phyloP scores from a whole-genome alignment of 2,797 vertebrate genomes.

The Chloroceryle amazona region DNA sequence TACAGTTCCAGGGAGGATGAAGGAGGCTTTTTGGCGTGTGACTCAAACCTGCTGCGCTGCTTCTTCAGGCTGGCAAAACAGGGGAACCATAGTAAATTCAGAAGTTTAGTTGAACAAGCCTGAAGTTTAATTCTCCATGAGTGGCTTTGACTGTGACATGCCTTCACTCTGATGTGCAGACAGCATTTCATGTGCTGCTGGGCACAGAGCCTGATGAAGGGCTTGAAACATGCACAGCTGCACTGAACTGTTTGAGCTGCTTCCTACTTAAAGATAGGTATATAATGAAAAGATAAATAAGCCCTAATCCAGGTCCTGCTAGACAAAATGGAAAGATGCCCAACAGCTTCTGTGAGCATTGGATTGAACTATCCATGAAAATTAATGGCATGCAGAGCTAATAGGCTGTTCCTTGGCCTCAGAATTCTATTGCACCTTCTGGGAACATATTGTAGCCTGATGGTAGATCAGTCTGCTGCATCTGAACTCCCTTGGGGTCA shows the following conservation, averaged over 20 bases:
- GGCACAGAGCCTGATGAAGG: background rate
- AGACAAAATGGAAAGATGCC: conserved; percentile 55
- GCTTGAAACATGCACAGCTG: background rate
- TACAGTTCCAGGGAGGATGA: conserved; percentile 23
- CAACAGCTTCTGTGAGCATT: conserved; percentile 19
- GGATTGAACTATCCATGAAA: conserved; percentile 50
- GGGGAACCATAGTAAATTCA: background rate
- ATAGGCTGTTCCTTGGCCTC: conserved; percentile 64
- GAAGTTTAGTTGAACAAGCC: conserved; percentile 45
- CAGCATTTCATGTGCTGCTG: background rate
- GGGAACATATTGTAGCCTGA: conserved; percentile 57
- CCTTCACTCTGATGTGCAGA: background rate
- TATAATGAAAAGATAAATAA: conserved; percentile 41
- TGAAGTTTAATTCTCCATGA: conserved; percentile 24
- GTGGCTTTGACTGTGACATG: conserved; percentile 29
- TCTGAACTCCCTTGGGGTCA: conserved; percentile 23
- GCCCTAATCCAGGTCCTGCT: background rate
- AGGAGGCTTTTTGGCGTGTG: conserved; percentile 54
- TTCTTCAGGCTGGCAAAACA: conserved; percentile 56
- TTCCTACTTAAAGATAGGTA: background rate
- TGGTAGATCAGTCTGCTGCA: conserved; percentile 55
- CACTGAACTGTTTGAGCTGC: background rate
- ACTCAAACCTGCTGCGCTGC: conserved; percentile 46
- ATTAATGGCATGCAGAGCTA: conserved; percentile 63
- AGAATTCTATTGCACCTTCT: conserved; percentile 25